phyloP scores from a whole-genome alignment of 2,888 invertebrate genomes.

The Hipparchia sbordonii region DNA sequence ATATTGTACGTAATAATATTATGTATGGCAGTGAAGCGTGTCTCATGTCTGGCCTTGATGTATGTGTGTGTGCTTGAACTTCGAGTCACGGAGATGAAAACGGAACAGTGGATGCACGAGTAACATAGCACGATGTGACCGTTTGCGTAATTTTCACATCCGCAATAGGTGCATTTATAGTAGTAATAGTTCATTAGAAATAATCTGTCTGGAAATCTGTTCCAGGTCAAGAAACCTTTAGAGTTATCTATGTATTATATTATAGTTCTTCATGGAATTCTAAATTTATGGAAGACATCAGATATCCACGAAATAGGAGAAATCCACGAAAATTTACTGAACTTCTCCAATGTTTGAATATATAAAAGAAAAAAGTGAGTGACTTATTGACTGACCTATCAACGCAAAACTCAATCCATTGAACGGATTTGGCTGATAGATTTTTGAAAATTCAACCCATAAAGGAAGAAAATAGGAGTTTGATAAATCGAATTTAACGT shows the following conservation, averaged over 20 bases:
- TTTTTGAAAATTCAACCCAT: no score
- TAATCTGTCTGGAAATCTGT: constrained; percentile 2
- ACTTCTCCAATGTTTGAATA: no score
- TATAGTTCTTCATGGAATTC: no score
- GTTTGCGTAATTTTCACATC: constrained; percentile 5
- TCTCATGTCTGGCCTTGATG: constrained; percentile 6
- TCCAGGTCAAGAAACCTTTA: not conserved
- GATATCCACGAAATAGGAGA: no score
- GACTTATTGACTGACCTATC: no score
- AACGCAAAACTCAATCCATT: no score
- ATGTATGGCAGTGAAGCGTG: constrained; percentile 1
- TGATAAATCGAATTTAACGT: no score
- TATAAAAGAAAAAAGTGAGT: no score
- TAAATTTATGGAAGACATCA: no score
- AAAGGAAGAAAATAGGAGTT: no score
- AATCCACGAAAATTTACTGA: no score
- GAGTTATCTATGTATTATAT: not conserved
- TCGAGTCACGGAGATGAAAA: constrained; percentile 12
- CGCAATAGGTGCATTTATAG: not conserved
- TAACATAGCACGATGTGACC: not conserved
- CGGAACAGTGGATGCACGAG: not conserved
- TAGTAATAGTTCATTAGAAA: constrained; percentile 2
- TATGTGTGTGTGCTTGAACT: not conserved
- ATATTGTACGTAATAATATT: not conserved
- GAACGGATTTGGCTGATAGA: no score